phyloP scores from a whole-genome alignment of 2,113 vertebrate genomes.

The Sakesphorus luctuosus region DNA sequence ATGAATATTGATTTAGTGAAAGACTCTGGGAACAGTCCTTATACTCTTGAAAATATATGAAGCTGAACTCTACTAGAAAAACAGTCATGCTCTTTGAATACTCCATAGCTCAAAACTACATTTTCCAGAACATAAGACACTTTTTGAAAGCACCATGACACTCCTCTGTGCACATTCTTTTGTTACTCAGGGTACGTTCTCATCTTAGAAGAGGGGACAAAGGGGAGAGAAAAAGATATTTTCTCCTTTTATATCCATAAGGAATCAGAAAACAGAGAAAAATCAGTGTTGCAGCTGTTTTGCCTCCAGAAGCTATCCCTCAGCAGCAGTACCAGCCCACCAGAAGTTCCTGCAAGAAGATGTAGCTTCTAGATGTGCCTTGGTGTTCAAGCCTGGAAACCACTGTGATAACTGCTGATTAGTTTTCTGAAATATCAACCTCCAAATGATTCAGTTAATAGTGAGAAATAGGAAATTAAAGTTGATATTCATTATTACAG shows the following conservation, averaged over 20 bases:
- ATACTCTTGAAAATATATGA: background rate
- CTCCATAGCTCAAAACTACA: background rate
- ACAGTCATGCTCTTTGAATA: background rate
- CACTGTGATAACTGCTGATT: background rate
- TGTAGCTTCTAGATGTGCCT: background rate
- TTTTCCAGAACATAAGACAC: background rate
- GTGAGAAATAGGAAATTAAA: background rate
- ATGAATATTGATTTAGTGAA: background rate
- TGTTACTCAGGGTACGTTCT: background rate
- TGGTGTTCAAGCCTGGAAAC: background rate
- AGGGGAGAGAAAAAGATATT: background rate
- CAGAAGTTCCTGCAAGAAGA: background rate
- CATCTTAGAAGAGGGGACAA: background rate
- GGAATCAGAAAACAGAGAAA: background rate
- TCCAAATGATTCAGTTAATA: background rate
- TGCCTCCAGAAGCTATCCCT: background rate
- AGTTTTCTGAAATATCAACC: background rate
- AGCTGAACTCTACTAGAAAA: background rate
- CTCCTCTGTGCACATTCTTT: background rate
- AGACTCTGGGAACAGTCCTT: background rate
- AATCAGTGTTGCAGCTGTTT: background rate
- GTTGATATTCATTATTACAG: background rate
- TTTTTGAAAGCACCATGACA: background rate
- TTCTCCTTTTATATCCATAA: background rate
- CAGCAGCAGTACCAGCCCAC: background rate